phyloP scores from a whole-genome alignment of 2,797 vertebrate species.

The Gymnoscopelus microlampas region DNA sequence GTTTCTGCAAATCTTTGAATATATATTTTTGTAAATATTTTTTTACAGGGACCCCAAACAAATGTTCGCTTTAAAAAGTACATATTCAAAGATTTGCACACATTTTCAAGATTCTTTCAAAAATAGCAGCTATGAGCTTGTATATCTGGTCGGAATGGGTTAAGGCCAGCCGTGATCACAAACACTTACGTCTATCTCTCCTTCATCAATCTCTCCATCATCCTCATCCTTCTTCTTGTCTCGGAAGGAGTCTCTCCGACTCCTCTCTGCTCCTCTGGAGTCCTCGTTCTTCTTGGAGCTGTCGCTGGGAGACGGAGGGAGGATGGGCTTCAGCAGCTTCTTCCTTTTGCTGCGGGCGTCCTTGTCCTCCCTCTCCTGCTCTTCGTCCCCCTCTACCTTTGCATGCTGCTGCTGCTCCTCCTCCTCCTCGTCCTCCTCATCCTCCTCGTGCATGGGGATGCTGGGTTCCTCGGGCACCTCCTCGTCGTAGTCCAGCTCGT shows the following conservation, averaged over 20 bases:
- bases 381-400: conserved; percentile 73
- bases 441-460: conserved; percentile 78
- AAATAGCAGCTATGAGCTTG: too few relatives aligned
- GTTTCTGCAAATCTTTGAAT: too few relatives aligned
- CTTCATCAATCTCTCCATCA: conserved; percentile 96
- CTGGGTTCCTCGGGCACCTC: conserved; percentile 93
- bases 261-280: conserved; percentile 70
- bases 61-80: too few relatives aligned
- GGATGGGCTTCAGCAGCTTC: conserved; percentile 76
- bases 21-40: too few relatives aligned
- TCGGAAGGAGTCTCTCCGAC: conserved; percentile 83
- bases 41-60: too few relatives aligned
- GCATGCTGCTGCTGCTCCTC: conserved; percentile 84
- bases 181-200: conserved; percentile 96
- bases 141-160: too few relatives aligned
- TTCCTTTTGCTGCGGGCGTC: conserved; percentile 52
- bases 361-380: conserved; percentile 63
- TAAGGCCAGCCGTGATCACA: too few relatives aligned
- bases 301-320: conserved; percentile 75
- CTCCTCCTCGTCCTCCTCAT: conserved; percentile 83
- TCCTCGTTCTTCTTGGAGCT: conserved; percentile 70
- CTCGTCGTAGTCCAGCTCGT: conserved; percentile 97
- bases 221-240: conserved; percentile 96
- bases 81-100: too few relatives aligned
- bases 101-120: too few relatives aligned